Percentiles rank a stretch among this genome's conserved stretches.
Evolutionary conservation across 2,888 invertebrate genomes (phyloP).

Genomic region (Diplolepis rosae): DNA sequence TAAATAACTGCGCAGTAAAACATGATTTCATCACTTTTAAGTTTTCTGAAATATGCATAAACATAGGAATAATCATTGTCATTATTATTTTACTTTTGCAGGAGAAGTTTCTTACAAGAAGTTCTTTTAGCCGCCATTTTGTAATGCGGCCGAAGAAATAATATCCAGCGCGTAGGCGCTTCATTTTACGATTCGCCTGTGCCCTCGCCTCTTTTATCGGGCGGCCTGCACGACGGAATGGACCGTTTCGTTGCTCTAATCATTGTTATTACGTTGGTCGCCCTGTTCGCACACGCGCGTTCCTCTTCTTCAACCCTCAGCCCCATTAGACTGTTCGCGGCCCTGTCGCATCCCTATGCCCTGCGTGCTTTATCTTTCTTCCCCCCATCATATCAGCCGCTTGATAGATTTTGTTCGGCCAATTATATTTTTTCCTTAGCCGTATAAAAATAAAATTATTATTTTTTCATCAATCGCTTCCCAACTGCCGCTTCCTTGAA

Average conservation of each 20-base stretch:
- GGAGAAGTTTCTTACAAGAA: no score
- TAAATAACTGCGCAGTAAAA: no score
- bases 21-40: no score
- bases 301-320: conserved; percentile 19
- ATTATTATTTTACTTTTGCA: no score
- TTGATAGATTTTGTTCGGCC: conserved; percentile 40
- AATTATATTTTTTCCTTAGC: conserved; percentile 40
- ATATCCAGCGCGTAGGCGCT: conserved; percentile 30
- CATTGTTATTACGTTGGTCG: conserved; percentile 67
- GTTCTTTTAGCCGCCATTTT: conserved; percentile 21
- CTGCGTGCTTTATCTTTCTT: neutral
- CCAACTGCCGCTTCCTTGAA: conserved; percentile 3
- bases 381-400: neutral
- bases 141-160: conserved; percentile 21
- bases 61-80: no score
- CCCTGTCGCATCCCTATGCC: neutral
- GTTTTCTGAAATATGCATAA: no score
- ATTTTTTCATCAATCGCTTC: conserved; percentile 24
- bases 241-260: conserved; percentile 67
- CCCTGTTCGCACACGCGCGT: conserved; percentile 29
- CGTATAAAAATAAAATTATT: conserved; percentile 29
- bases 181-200: conserved; percentile 4
- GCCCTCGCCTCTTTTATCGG: conserved; percentile 16
- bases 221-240: conserved; percentile 42
- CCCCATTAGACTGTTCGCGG: conserved; percentile 1